Conservation (phyloP, 2,888 invertebrate genomes). For the Nomada flava region DNA sequence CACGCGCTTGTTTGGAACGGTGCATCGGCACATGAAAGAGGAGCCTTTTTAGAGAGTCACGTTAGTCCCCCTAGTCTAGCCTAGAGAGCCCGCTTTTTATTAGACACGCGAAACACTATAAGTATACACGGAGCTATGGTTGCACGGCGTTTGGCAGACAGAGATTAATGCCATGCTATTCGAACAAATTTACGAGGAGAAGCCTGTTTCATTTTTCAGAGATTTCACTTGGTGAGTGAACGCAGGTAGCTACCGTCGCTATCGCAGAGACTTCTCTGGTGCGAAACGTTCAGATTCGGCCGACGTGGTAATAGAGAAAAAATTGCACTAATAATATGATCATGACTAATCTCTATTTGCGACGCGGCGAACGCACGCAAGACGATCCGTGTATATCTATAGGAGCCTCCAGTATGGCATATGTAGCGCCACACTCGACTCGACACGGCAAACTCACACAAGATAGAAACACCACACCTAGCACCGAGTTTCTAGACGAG, state of each 20-base stretch:
- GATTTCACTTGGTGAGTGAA: no score
- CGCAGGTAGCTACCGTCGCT: no score
- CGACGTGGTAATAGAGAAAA: neutral
- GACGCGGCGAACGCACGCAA: constrained; percentile 43
- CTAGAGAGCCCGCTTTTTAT: constrained; percentile 68
- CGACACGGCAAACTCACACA: constrained; percentile 80
- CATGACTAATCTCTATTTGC: constrained; percentile 28
- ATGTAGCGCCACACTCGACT: constrained; percentile 78
- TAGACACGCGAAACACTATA: constrained; percentile 65
- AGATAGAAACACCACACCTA: constrained; percentile 83
- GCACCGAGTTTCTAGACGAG: constrained; percentile 74
- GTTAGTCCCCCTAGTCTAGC: constrained; percentile 67
- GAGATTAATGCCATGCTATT: constrained; percentile 7
- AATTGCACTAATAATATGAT: neutral
- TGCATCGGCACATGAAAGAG: constrained; percentile 49
- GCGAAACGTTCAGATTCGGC: neutral
- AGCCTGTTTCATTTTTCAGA: no score
- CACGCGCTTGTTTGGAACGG: constrained; percentile 55
- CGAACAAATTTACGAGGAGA: no score
- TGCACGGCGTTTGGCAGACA: constrained; percentile 10
- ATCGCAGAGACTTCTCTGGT: no score
- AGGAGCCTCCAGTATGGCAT: constrained; percentile 66
- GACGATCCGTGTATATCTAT: constrained; percentile 58
- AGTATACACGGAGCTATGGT: constrained; percentile 51
- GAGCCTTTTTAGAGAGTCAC: constrained; percentile 59